Percentiles rank a stretch among this genome's conserved stretches.
Conservation (phyloP, 2,113 vertebrate species). For the Grammomys dolichurus region DNA sequence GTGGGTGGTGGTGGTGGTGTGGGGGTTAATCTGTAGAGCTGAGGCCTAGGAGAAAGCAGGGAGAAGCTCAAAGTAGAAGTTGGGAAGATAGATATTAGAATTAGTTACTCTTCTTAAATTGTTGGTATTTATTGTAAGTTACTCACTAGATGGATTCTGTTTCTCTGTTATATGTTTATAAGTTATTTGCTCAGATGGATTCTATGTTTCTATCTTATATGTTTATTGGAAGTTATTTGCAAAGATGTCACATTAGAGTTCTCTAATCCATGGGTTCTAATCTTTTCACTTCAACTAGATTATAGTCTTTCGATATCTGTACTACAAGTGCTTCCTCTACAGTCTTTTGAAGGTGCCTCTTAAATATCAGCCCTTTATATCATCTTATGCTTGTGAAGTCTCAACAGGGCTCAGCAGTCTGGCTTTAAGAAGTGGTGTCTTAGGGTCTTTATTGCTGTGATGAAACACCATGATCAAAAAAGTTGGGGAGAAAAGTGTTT, state of each 20-base stretch:
- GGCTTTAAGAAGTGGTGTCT: neutral
- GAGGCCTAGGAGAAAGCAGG: neutral
- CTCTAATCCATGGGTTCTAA: neutral
- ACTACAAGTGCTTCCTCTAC: neutral
- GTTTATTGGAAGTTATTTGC: neutral
- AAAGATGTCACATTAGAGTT: neutral
- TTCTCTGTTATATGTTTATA: neutral
- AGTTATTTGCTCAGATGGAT: neutral
- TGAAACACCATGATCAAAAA: neutral
- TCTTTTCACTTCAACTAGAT: neutral
- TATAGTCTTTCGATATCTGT: neutral
- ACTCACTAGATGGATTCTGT: neutral
- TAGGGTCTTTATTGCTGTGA: neutral
- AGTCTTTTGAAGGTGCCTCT: neutral
- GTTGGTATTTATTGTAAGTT: neutral
- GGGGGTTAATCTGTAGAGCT: neutral
- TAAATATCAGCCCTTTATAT: neutral
- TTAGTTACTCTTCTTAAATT: neutral
- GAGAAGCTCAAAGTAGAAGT: neutral
- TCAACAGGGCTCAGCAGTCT: neutral
- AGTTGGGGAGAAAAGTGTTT: neutral
- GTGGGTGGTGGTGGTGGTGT: neutral
- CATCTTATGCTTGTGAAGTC: neutral
- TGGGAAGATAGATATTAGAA: neutral
- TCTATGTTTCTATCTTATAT: too few relatives aligned